These are phyloP conservation scores for Scolopax mira DNA, from an alignment of 2,113 vertebrate species.

Conservation along the genomic window DNA sequence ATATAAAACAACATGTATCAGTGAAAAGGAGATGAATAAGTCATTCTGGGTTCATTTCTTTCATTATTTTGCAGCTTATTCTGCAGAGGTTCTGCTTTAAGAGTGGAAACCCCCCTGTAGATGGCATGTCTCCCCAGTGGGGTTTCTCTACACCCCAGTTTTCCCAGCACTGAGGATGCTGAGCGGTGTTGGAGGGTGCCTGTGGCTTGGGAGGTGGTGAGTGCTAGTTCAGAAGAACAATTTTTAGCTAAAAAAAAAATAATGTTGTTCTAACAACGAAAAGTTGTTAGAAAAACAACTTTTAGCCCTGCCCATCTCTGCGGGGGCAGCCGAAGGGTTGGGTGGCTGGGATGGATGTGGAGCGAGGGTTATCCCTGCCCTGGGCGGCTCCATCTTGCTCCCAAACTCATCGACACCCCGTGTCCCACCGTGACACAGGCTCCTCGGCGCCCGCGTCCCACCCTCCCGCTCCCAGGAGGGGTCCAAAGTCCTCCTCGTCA, in stretches of 20 bases:
- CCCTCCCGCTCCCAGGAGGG: not conserved
- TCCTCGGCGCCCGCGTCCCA: not conserved
- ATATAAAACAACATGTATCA: not conserved
- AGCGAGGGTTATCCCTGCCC: not conserved
- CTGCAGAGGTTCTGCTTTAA: not conserved
- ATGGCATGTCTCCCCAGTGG: not conserved
- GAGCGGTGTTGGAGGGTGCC: not conserved
- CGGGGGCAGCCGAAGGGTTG: accelerated
- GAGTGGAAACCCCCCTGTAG: not conserved
- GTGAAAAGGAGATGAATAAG: not conserved
- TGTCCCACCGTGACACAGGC: not conserved
- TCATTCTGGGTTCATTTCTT: not conserved
- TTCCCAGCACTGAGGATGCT: accelerated
- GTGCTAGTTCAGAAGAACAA: not conserved
- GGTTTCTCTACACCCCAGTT: accelerated
- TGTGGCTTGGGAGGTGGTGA: not conserved
- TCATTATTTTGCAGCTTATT: not conserved
- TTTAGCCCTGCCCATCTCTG: not conserved
- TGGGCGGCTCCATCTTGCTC: accelerated
- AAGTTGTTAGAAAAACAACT: not conserved
- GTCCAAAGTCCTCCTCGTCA: not conserved
- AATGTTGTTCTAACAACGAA: too few species aligned
- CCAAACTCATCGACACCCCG: accelerated
- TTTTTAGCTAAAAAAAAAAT: not conserved
- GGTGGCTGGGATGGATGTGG: not conserved